Conservation (phyloP, 2,797 vertebrate species). For the Varecia variegata region DNA sequence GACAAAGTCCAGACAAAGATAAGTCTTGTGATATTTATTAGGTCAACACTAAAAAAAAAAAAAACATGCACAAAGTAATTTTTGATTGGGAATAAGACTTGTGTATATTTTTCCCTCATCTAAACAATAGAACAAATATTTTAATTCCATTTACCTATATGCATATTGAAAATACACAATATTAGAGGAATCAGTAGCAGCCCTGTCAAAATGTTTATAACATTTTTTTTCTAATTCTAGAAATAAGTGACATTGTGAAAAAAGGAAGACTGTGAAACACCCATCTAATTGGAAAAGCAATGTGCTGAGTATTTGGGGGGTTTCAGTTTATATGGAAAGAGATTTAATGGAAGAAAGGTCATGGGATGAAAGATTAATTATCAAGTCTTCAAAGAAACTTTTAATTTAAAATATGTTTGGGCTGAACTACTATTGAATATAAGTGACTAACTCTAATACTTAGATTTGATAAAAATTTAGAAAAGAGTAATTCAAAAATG, state of each 20-base stretch:
- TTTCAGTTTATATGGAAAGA: neutral
- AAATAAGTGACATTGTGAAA: neutral
- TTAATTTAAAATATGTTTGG: neutral
- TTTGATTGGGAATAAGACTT: neutral
- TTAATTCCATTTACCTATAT: neutral
- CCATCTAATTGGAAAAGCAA: neutral
- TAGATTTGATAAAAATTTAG: neutral
- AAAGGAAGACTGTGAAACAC: neutral
- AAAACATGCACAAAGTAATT: neutral
- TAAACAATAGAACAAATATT: neutral
- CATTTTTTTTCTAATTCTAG: neutral
- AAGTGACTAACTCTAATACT: neutral
- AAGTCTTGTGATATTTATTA: neutral
- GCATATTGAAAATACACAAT: neutral
- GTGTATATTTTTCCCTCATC: neutral
- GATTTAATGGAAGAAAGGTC: neutral
- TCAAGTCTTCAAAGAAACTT: neutral
- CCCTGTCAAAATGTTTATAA: neutral
- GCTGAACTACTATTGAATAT: neutral
- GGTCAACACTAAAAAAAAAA: neutral
- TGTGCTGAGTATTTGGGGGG: neutral
- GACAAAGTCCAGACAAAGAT: neutral
- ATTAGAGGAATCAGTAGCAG: neutral
- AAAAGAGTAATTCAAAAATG: constrained; percentile 3
- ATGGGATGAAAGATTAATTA: neutral